Evolutionary conservation across 1,140 invertebrate genomes (phyloP).

Genomic region (Tribolium castaneum): DNA sequence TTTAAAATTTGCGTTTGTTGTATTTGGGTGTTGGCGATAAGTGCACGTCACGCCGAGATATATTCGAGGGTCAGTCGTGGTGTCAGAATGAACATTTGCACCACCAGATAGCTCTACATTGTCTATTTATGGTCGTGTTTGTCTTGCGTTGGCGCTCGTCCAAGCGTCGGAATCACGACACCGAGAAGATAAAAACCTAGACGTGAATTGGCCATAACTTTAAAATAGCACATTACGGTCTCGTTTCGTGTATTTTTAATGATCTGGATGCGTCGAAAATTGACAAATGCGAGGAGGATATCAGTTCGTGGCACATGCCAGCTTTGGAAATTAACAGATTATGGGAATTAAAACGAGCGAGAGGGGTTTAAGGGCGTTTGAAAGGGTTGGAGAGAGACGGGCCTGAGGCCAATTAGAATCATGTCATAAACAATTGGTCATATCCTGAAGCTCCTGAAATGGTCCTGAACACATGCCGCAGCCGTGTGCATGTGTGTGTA

Average conservation of each 20-base stretch:
- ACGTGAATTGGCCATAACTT: conserved; percentile 53
- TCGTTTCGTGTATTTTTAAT: conserved; percentile 44
- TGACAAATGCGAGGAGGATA: conserved; percentile 28
- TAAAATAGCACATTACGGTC: conserved; percentile 49
- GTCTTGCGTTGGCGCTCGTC: conserved; percentile 54
- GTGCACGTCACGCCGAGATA: conserved; percentile 17
- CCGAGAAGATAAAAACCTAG: conserved; percentile 50
- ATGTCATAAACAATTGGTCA: conserved; percentile 62
- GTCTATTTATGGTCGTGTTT: conserved; percentile 56
- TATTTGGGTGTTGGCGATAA: background rate
- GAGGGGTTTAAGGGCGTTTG: background rate
- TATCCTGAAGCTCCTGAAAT: conserved; percentile 55
- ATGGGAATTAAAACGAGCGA: conserved; percentile 42
- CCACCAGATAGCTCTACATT: conserved; percentile 51
- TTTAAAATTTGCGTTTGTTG: background rate
- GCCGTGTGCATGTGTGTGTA: conserved; percentile 14
- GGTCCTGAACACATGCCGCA: conserved; percentile 55
- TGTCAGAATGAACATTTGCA: conserved; percentile 54
- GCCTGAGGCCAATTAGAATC: conserved; percentile 54
- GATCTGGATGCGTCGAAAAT: conserved; percentile 3
- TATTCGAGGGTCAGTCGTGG: conserved; percentile 47
- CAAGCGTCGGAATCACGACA: conserved; percentile 49
- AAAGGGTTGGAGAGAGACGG: background rate
- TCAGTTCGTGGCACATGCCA: conserved; percentile 22
- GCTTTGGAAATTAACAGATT: conserved; percentile 45